Evolutionary conservation across 2,797 vertebrate species (phyloP).

Genomic region (Ambastaia sidthimunki): DNA sequence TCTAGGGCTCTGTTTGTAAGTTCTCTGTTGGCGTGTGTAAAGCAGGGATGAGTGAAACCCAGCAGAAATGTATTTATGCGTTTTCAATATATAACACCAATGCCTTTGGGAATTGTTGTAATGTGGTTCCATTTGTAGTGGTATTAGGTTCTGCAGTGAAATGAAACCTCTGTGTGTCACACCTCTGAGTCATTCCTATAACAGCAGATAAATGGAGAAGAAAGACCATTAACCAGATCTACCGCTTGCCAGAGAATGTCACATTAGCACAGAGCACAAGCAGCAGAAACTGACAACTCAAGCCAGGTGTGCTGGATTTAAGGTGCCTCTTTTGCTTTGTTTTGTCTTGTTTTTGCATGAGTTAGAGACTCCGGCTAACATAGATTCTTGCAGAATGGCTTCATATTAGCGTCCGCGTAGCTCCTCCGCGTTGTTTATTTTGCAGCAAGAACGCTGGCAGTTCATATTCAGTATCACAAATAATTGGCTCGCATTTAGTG

Average conservation of each 20-base stretch:
- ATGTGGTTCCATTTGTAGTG: slow-evolving; percentile 22
- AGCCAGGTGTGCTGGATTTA: neutral
- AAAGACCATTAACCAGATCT: slow-evolving; percentile 17
- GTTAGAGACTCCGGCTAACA: neutral
- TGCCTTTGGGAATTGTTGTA: slow-evolving; percentile 16
- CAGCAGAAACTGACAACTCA: slow-evolving; percentile 19
- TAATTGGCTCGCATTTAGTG: neutral
- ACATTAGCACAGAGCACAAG: slow-evolving; percentile 29
- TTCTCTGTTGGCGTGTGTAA: neutral
- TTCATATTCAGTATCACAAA: neutral
- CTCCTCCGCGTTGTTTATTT: neutral
- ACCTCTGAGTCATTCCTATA: slow-evolving; percentile 31
- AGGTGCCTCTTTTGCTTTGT: neutral
- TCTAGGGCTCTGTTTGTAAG: too few species aligned
- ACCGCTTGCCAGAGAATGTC: slow-evolving; percentile 15
- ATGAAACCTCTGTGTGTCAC: slow-evolving; percentile 29
- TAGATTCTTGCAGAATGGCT: neutral
- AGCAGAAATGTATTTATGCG: slow-evolving; percentile 20
- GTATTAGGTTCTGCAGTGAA: slow-evolving; percentile 28
- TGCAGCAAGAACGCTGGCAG: neutral
- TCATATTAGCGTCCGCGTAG: neutral
- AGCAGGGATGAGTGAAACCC: slow-evolving; percentile 18
- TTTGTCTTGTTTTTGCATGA: neutral
- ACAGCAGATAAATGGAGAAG: slow-evolving; percentile 37
- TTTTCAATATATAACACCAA: slow-evolving; percentile 25